Conservation (phyloP, 1,140 invertebrate genomes). For the Nephila pilipes region DNA sequence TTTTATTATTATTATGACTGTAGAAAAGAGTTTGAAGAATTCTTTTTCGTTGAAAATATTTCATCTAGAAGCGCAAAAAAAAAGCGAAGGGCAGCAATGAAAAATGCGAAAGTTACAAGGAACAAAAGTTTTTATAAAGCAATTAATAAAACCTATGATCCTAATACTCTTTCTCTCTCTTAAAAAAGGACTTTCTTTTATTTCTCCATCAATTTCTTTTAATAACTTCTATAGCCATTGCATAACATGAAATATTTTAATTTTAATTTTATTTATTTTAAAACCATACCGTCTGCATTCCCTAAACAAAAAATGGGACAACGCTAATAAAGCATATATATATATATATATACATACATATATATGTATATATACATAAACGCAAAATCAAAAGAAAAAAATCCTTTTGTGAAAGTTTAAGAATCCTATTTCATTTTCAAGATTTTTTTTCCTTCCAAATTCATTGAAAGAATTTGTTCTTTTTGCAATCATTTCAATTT, state of each 20-base stretch:
- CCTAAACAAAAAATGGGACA: background rate
- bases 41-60: too few relatives aligned
- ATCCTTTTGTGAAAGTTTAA: conserved; percentile 2
- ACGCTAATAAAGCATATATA: background rate
- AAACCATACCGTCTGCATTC: background rate
- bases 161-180: too few relatives aligned
- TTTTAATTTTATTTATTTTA: background rate
- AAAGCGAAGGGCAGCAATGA: too few relatives aligned
- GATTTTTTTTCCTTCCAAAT: conserved; percentile 4
- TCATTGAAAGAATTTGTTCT: background rate
- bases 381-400: background rate
- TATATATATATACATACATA: background rate
- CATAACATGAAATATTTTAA: background rate
- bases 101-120: background rate
- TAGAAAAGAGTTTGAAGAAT: too few relatives aligned
- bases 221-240: background rate
- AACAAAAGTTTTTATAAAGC: background rate
- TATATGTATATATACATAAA: background rate
- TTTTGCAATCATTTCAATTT: conserved; percentile 44
- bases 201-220: background rate
- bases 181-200: background rate
- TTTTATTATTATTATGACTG: too few relatives aligned
- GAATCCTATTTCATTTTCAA: conserved; percentile 1
- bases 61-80: too few relatives aligned
- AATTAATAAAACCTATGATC: background rate